phyloP scores from a whole-genome alignment of 1,140 invertebrate species.

The Leptopilina clavipes region DNA sequence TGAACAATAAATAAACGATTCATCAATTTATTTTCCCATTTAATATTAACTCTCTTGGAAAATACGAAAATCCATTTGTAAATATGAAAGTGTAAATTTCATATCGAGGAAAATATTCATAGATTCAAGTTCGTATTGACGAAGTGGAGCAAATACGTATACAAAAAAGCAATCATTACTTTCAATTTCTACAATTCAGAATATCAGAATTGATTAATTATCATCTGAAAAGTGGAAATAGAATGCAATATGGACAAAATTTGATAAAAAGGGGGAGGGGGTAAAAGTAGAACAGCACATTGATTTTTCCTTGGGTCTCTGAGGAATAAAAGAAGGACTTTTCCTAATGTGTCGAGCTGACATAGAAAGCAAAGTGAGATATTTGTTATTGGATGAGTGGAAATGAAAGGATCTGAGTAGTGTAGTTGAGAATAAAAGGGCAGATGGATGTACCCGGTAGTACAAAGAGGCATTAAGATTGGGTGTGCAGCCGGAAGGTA shows the following conservation, averaged over 20 bases:
- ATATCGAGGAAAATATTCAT: constrained; percentile 6
- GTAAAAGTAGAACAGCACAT: too few relatives aligned
- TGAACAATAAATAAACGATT: constrained; percentile 2
- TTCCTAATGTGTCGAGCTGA: constrained; percentile 6
- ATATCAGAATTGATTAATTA: too few relatives aligned
- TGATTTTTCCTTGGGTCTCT: too few relatives aligned
- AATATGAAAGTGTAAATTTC: background rate
- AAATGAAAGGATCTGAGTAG: constrained; percentile 12
- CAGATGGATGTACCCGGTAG: constrained; percentile 33
- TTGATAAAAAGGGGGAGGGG: too few relatives aligned
- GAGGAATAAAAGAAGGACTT: background rate
- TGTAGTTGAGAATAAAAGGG: constrained; percentile 28
- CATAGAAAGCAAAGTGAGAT: background rate
- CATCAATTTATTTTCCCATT: background rate
- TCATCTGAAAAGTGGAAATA: too few relatives aligned
- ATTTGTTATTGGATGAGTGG: constrained; percentile 34
- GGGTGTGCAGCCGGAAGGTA: constrained; percentile 32
- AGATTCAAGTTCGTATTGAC: background rate
- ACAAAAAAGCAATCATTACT: background rate
- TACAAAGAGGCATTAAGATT: constrained; percentile 27
- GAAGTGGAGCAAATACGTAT: background rate
- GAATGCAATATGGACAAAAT: too few relatives aligned
- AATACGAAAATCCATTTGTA: background rate
- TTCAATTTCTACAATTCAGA: background rate
- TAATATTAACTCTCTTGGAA: background rate